Base-by-base conservation (phyloP, 2,888 invertebrate species). In the Caenorhabditis sp. region DNA sequence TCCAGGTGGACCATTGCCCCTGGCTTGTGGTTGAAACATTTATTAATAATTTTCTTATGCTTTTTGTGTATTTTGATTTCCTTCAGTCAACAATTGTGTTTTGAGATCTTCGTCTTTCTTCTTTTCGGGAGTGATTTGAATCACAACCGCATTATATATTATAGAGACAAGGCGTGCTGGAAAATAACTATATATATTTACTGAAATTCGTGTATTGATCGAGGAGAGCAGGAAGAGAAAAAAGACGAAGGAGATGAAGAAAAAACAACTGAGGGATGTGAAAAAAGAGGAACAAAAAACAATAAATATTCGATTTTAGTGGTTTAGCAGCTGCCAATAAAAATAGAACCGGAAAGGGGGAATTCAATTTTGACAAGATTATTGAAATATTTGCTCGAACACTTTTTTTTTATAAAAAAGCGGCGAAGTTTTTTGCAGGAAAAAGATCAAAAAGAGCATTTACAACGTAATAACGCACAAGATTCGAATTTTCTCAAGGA, bases 11-110 rank as follows among this genome's bases (percentile, higher is more conserved):
- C 62, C 65, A 59, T 38, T 53, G 43, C 67, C 64, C 4, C 67
- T 43, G 21, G 53, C 62, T 61, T 56, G 56, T 56, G 3, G 52
- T 43, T 65, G 68, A 38, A 74, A 74, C 73, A 74, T 63, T 49
- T 26, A 17, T 56, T 17, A 8, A 27, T 26, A 8, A 54, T n/a
- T 8, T 8, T 36, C 7, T 36, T 43, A 3, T 17, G 10, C 12
- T 43, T 43, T 43, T 43, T 14, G 17, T 43, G 12, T 17, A 43
- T 31, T 10, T 10, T 31, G 5, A 4, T 31, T 10, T 31, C 31
- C 31, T 31, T 43, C 14, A 5, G 31, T 31, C 31, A 31, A 43
- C 43, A 43, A 43, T n/a, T 43, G 17, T 43, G 3, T 43, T 43
- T 3, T 43, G 31, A 31, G 31, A 31, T 43, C 43, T 43, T 43